phyloP scores from a whole-genome alignment of 2,113 vertebrate genomes.

The Xiphorhynchus elegans region DNA sequence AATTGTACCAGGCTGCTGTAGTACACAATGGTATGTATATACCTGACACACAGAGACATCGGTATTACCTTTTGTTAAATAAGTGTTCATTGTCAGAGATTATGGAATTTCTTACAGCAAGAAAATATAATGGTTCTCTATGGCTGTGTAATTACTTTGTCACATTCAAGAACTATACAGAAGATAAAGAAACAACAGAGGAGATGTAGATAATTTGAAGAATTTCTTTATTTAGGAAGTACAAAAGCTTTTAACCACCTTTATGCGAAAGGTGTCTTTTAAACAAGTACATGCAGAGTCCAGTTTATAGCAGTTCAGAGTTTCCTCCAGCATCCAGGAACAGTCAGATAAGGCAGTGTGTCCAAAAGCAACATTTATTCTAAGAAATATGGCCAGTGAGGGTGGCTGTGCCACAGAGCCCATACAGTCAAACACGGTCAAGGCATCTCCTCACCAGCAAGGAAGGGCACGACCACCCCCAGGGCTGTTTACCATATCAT shows the following conservation, averaged over 20 bases:
- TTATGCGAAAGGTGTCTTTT: neutral
- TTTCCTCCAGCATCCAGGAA: neutral
- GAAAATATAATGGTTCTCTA: neutral
- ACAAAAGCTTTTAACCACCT: neutral
- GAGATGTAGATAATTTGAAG: neutral
- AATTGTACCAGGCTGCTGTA: neutral
- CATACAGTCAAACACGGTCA: neutral
- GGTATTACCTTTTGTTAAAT: neutral
- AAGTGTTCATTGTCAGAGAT: neutral
- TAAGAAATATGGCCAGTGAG: neutral
- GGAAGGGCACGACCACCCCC: neutral
- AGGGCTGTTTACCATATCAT: neutral
- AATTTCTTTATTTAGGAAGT: neutral
- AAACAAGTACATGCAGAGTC: neutral
- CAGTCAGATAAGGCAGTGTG: neutral
- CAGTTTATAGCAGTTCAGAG: neutral
- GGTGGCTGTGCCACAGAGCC: neutral
- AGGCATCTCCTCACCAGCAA: neutral
- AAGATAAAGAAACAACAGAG: neutral
- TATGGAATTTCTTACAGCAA: neutral
- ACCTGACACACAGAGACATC: neutral
- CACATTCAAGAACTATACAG: neutral
- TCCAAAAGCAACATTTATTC: neutral
- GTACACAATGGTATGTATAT: neutral
- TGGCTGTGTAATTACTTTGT: neutral